A percentile compares a stretch with the other conserved stretches of the same genome.
Conservation (phyloP, 1,140 invertebrate species). For the Battus philenor region DNA sequence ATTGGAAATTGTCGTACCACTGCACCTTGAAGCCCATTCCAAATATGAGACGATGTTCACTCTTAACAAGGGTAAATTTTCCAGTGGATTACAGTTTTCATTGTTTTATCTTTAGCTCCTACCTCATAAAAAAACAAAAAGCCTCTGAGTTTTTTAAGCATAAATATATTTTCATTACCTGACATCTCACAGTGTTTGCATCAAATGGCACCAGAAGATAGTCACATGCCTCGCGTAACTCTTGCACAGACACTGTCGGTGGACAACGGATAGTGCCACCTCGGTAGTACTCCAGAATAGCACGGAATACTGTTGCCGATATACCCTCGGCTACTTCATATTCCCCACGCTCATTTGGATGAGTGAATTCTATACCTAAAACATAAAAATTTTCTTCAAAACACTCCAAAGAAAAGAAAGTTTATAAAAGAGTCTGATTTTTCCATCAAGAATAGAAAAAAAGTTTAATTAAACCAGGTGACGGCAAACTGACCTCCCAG, state of each 20-base stretch:
- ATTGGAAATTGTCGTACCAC: no score
- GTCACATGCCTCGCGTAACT: slow-evolving; percentile 98
- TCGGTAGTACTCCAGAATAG: slow-evolving; percentile 97
- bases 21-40: no score
- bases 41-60: no score
- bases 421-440: not conserved
- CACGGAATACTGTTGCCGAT: slow-evolving; percentile 95
- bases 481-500: no score
- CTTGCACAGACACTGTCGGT: slow-evolving; percentile 81
- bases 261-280: slow-evolving; percentile 92
- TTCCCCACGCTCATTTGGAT: slow-evolving; percentile 96
- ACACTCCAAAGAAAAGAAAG: not conserved
- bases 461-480: no score
- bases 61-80: no score
- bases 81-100: no score
- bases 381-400: not conserved
- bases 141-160: no score
- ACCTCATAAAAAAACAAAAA: no score
- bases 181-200: slow-evolving; percentile 94
- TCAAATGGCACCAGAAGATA: slow-evolving; percentile 99
- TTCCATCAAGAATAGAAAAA: not conserved
- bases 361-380: slow-evolving; percentile 87
- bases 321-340: slow-evolving; percentile 99
- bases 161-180: no score
- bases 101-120: no score